Conservation (phyloP, 2,113 vertebrate species). For the Brienomyrus longianalis region DNA sequence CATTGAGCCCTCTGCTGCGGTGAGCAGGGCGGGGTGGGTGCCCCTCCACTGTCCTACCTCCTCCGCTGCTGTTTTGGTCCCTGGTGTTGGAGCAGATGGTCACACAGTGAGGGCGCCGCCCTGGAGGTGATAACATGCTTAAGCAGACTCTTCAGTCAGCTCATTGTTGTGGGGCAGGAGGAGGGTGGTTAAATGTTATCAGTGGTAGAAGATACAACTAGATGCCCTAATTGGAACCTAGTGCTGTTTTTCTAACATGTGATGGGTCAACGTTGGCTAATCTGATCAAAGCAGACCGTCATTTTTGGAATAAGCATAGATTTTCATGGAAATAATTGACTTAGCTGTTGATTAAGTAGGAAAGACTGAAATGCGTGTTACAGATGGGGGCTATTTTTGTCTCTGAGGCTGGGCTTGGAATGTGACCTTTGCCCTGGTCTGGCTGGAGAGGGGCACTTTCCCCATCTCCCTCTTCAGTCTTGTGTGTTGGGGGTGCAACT, state of each 20-base stretch:
- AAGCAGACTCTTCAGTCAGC: neutral
- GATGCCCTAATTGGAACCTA: neutral
- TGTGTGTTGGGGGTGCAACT: neutral
- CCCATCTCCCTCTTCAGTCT: neutral
- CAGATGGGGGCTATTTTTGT: neutral
- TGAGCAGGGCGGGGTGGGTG: neutral
- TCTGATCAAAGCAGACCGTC: neutral
- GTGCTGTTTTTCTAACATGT: conserved; percentile 4
- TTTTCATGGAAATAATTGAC: neutral
- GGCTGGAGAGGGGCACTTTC: neutral
- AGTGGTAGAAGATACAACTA: neutral
- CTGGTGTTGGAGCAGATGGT: neutral
- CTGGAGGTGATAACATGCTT: neutral
- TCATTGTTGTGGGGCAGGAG: neutral
- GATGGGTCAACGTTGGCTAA: neutral
- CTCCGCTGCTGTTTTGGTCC: neutral
- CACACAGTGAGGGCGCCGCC: neutral
- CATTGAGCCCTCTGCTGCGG: too few species aligned
- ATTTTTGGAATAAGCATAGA: neutral
- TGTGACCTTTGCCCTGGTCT: neutral
- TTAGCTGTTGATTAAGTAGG: neutral
- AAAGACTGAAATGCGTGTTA: neutral
- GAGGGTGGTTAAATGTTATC: neutral
- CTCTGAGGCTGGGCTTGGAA: neutral
- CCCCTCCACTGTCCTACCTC: too few species aligned